phyloP scores from a whole-genome alignment of 2,797 vertebrate species.

The Acipenser transmontanus region DNA sequence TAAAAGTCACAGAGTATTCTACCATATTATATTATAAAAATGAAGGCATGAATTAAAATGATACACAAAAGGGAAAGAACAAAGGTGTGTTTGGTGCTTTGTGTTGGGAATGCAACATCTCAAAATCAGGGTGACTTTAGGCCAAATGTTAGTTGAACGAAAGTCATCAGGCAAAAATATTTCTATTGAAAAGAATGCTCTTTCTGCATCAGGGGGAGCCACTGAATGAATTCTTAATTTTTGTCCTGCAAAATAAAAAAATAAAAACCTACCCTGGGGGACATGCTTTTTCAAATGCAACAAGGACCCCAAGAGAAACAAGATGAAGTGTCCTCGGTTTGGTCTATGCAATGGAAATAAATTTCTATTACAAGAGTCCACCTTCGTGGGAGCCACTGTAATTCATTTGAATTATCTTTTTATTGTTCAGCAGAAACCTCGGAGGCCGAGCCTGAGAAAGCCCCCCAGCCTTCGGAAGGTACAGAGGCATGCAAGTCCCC shows the following conservation, averaged over 20 bases:
- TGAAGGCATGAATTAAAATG: too few species aligned
- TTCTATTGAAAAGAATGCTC: slow-evolving; percentile 7
- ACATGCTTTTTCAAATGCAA: slow-evolving; percentile 4
- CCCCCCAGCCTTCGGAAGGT: slow-evolving; percentile 58
- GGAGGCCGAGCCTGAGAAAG: slow-evolving; percentile 76
- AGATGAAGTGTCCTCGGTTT: slow-evolving; percentile 12
- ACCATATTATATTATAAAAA: too few species aligned
- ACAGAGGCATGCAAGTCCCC: slow-evolving; percentile 69
- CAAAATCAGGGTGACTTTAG: too few species aligned
- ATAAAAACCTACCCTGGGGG: slow-evolving; percentile 1
- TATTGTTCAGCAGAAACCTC: slow-evolving; percentile 67
- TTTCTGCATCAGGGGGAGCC: slow-evolving; percentile 12
- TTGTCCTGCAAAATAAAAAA: neutral
- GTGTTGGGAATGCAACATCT: too few species aligned
- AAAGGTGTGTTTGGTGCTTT: too few species aligned
- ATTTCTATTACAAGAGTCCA: slow-evolving; percentile 15
- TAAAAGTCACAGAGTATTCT: too few species aligned
- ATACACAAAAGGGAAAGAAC: too few species aligned
- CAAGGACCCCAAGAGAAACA: slow-evolving; percentile 14
- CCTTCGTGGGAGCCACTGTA: slow-evolving; percentile 15
- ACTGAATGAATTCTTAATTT: slow-evolving; percentile 21
- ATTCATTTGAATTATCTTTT: slow-evolving; percentile 23
- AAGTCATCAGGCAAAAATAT: too few species aligned
- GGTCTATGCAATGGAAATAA: neutral
- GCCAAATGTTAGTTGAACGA: too few species aligned